These are phyloP conservation scores for Diglossa brunneiventris DNA, from an alignment of 2,113 vertebrate species.

Conservation along the genomic window DNA sequence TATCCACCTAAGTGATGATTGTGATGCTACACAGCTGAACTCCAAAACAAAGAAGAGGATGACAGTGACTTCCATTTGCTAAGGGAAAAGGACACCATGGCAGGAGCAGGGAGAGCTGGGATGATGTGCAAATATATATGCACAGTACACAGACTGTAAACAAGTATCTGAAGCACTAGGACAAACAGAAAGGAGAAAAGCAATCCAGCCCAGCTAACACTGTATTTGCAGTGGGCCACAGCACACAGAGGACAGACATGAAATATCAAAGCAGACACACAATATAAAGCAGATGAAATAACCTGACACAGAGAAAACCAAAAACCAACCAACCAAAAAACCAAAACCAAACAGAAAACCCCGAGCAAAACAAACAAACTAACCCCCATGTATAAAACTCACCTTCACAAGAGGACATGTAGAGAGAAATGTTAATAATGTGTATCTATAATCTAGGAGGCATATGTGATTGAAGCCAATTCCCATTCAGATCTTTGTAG, in stretches of 20 bases:
- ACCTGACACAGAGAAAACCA: neutral
- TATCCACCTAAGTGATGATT: neutral
- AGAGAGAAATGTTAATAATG: accelerated
- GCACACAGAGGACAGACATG: neutral
- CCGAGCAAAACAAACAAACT: neutral
- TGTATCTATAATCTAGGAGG: neutral
- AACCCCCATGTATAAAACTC: neutral
- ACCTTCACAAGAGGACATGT: neutral
- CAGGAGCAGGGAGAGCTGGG: neutral
- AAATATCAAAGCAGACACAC: neutral
- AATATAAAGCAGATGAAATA: neutral
- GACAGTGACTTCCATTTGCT: neutral
- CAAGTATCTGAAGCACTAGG: neutral
- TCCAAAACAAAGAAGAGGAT: neutral
- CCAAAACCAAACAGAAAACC: neutral
- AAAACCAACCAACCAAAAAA: neutral
- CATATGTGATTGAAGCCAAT: neutral
- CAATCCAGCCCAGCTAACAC: neutral
- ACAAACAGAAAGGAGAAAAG: neutral
- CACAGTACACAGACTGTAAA: neutral
- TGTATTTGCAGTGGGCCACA: neutral
- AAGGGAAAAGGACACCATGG: neutral
- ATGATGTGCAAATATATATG: neutral
- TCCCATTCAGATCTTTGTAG: neutral
- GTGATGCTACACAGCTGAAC: neutral